phyloP scores from a whole-genome alignment of 2,797 vertebrate species.

The Pseudochirops cupreus region DNA sequence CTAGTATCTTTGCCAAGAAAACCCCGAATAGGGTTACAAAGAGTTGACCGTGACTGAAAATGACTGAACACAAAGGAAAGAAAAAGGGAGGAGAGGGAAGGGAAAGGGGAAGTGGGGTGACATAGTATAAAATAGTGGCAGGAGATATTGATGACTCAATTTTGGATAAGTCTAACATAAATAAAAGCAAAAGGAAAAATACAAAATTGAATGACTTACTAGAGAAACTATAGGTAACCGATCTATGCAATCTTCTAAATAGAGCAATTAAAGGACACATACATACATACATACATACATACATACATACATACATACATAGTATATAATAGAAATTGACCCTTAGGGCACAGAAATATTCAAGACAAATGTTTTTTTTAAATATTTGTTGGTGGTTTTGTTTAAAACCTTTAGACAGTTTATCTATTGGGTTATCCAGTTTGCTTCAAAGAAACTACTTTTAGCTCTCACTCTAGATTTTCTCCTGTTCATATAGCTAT shows the following conservation, averaged over 20 bases:
- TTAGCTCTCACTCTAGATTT: neutral
- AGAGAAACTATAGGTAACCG: neutral
- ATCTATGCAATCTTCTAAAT: too few species aligned
- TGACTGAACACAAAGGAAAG: too few species aligned
- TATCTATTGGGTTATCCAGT: neutral
- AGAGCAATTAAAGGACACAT: neutral
- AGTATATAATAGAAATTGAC: neutral
- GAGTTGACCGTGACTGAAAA: too few species aligned
- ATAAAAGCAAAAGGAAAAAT: neutral
- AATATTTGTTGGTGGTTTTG: too few species aligned
- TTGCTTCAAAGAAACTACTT: neutral
- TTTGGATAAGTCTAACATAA: neutral
- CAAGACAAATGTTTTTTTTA: neutral
- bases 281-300: neutral
- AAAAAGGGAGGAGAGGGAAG: neutral
- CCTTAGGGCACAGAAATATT: neutral
- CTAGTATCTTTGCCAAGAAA: neutral
- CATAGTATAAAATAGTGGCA: neutral
- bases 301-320: neutral
- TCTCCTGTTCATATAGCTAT: neutral
- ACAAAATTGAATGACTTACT: neutral
- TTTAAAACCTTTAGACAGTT: too few species aligned
- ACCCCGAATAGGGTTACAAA: neutral
- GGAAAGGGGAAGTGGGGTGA: neutral
- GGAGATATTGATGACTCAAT: neutral